Percentiles rank a stretch among this genome's conserved stretches.
Conservation (phyloP, 2,888 invertebrate genomes). For the Cantharis rufa region DNA sequence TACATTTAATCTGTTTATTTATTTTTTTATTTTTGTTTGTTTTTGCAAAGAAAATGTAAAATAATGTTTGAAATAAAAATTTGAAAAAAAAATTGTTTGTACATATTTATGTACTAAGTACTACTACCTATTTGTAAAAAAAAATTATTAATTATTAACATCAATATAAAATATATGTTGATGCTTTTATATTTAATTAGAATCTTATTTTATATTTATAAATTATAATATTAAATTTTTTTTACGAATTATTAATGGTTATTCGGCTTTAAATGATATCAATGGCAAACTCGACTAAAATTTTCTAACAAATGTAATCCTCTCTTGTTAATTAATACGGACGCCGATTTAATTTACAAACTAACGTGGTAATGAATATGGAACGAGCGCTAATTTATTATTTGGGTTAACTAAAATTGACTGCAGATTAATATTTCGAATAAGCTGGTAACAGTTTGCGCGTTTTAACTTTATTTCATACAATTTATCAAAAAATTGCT, state of each 20-base stretch:
- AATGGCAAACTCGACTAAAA: background rate
- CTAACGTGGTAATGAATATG: background rate
- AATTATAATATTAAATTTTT: background rate
- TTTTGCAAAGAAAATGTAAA: too few species aligned
- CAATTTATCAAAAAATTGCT: background rate
- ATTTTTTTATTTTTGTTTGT: too few species aligned
- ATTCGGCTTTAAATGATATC: background rate
- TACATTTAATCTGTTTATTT: too few species aligned
- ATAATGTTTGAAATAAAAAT: too few species aligned
- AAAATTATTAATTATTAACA: too few species aligned
- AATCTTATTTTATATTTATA: background rate
- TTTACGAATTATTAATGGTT: background rate
- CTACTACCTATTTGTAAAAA: too few species aligned
- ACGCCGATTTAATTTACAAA: background rate
- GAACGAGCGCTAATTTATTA: background rate
- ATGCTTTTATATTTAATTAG: background rate
- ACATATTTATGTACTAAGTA: too few species aligned
- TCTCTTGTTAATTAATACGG: background rate
- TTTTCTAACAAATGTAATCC: background rate
- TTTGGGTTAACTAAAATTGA: background rate
- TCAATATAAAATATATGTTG: too few species aligned
- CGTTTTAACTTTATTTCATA: background rate
- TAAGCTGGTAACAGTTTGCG: background rate
- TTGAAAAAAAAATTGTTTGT: too few species aligned
- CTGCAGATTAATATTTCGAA: background rate